Conservation (phyloP, 2,113 vertebrate species). For the Mus spicilegus region DNA sequence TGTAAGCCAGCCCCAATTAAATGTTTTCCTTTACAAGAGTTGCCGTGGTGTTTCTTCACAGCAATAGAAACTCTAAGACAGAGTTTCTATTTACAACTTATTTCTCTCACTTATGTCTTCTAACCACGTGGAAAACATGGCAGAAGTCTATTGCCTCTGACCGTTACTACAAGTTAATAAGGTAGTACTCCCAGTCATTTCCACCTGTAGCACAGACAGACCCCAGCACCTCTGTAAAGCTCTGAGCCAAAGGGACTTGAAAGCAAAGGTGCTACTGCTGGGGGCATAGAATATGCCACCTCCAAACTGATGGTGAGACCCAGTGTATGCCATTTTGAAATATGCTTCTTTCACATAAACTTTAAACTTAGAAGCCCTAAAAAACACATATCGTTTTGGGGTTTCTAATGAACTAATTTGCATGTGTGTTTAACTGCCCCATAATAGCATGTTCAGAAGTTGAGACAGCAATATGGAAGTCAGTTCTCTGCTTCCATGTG, state of each 20-base stretch:
- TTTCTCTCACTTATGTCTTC: not conserved
- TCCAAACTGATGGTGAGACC: not conserved
- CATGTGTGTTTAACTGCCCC: not conserved
- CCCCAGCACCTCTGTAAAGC: not conserved
- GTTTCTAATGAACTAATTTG: not conserved
- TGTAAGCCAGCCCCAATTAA: not conserved
- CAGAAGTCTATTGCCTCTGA: not conserved
- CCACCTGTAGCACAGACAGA: not conserved
- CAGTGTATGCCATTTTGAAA: not conserved
- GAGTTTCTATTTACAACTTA: not conserved
- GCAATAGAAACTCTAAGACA: not conserved
- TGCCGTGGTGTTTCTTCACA: not conserved
- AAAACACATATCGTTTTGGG: not conserved
- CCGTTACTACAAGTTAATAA: not conserved
- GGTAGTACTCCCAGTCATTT: not conserved
- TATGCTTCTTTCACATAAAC: not conserved
- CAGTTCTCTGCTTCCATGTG: not conserved
- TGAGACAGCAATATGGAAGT: not conserved
- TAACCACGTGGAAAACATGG: not conserved
- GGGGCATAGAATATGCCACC: not conserved
- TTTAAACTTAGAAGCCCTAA: not conserved
- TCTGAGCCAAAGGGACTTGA: constrained; percentile 8
- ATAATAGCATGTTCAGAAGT: not conserved
- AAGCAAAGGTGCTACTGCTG: not conserved
- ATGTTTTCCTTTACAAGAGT: not conserved